Base-by-base conservation (phyloP, 2,888 invertebrate species). In the Boloria euphrosyne region DNA sequence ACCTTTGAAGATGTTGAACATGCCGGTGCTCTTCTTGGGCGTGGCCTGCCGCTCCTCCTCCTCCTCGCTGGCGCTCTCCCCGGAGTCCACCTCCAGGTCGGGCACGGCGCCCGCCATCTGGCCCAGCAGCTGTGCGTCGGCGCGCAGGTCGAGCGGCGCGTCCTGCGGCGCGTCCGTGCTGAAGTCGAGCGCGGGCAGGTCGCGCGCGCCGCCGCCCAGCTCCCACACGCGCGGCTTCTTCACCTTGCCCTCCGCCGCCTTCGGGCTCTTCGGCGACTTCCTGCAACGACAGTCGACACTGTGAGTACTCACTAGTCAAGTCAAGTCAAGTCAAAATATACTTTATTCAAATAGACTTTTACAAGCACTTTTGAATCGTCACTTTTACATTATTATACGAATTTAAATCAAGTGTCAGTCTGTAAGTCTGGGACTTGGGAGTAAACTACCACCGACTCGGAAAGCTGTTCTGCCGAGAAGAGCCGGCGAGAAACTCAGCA, bases 221-320 rank as follows among this genome's bases (percentile, higher is more conserved):
- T 97, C 98, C 99, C 98, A 99, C 62, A 96, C 94, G 62, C 98
- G 94, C 0, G 97, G 97, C 80, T 97, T 96, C 81, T 99, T 99
- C 0, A 97, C 97, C 18, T 95, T 95, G 81, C 96, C 96, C 82
- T 96, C 96, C 52, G 94, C 93, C 53, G 81, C 79, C 68, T 81
- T 74, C n/a, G 87, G 86, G 67, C 87, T 89, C 73, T 93, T 94
- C 0, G 93, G 93, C 66, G 93, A 92, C 71, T 90, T 90, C 5
- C 78, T 78, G 38, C 0, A 60, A 49, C 31, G 2, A 38, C 31
- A 38, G 31, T 38, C 31, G 31, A 1, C 7, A 6, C 7, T 31
- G 22, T 22, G n/a, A n/a, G n/a, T n/a, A n/a, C n/a, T n/a, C n/a
- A n/a, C n/a, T n/a, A n/a, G n/a, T n/a, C n/a, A n/a, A n/a, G n/a